Conservation (phyloP, 2,888 invertebrate species). For the Diplolepis rosae region DNA sequence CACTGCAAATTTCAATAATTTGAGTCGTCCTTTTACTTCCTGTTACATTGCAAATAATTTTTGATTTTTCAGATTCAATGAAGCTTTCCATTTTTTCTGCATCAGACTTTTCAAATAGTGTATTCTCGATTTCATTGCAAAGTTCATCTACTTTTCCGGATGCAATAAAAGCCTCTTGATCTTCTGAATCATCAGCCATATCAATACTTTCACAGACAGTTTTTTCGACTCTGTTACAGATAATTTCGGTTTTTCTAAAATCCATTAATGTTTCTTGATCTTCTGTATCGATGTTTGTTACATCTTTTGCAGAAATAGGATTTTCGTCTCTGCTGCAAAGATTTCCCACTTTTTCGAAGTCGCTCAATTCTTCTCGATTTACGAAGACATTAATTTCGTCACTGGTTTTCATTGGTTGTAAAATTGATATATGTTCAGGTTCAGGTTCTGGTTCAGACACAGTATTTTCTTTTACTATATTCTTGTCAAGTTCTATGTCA, state of each 20-base stretch:
- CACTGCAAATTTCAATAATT: not conserved
- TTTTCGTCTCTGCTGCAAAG: not conserved
- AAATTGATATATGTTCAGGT: not conserved
- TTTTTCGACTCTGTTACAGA: not conserved
- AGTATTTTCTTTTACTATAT: not conserved
- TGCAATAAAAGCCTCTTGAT: slow-evolving; percentile 17
- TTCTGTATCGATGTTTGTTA: slow-evolving; percentile 4
- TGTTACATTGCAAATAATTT: not conserved
- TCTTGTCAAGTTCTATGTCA: slow-evolving; percentile 18
- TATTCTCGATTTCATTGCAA: slow-evolving; percentile 11
- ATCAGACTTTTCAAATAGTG: not conserved
- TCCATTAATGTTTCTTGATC: not conserved
- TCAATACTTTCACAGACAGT: not conserved
- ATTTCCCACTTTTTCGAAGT: not conserved
- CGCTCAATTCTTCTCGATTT: not conserved
- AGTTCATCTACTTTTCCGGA: slow-evolving; percentile 13
- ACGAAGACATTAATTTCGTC: not conserved
- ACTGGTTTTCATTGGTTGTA: not conserved
- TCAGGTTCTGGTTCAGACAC: not conserved
- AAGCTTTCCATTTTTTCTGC: not conserved
- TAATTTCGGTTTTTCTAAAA: not conserved
- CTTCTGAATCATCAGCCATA: slow-evolving; percentile 5
- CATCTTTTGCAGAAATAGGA: not conserved
- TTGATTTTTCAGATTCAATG: too few relatives aligned
- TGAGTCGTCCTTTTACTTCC: not conserved